A percentile compares a stretch with the other conserved stretches of the same genome.
Conservation (phyloP, 2,888 invertebrate species). For the Didymodactylos carnosus region DNA sequence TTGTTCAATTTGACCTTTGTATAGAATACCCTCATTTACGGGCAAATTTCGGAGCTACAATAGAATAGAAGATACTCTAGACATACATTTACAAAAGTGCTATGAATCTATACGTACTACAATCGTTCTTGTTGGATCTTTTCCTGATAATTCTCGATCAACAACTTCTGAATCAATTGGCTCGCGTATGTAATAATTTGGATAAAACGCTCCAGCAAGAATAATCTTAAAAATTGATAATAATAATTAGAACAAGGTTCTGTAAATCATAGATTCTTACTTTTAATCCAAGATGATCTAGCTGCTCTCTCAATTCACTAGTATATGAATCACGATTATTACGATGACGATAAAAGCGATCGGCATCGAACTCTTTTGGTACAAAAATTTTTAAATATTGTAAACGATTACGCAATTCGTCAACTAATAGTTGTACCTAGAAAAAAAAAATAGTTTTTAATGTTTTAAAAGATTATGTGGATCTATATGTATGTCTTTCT, state of each 20-base stretch:
- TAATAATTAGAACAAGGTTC: too few relatives aligned
- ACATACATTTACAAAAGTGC: background rate
- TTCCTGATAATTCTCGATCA: background rate
- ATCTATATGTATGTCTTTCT: too few relatives aligned
- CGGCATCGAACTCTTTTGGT: background rate
- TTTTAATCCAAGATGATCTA: too few relatives aligned
- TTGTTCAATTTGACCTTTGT: slow-evolving; percentile 4
- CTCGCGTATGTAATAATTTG: slow-evolving; percentile 7
- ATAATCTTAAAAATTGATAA: background rate
- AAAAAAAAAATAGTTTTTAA: too few relatives aligned
- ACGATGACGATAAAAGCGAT: background rate
- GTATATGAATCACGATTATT: too few relatives aligned
- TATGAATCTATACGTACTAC: background rate
- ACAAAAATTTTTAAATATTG: background rate
- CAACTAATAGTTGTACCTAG: background rate
- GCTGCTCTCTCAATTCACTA: background rate
- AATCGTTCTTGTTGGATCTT: background rate
- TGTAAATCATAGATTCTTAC: too few relatives aligned
- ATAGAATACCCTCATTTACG: slow-evolving; percentile 12
- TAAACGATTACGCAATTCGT: background rate
- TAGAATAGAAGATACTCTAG: background rate
- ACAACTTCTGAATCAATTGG: background rate
- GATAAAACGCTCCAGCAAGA: slow-evolving; percentile 14
- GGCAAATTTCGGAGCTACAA: slow-evolving; percentile 11
- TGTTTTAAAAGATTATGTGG: too few relatives aligned